These are phyloP conservation scores for Holothuria leucospilota DNA, from an alignment of 53 echinoderm and acorn worm species.

Conservation along the genomic window DNA sequence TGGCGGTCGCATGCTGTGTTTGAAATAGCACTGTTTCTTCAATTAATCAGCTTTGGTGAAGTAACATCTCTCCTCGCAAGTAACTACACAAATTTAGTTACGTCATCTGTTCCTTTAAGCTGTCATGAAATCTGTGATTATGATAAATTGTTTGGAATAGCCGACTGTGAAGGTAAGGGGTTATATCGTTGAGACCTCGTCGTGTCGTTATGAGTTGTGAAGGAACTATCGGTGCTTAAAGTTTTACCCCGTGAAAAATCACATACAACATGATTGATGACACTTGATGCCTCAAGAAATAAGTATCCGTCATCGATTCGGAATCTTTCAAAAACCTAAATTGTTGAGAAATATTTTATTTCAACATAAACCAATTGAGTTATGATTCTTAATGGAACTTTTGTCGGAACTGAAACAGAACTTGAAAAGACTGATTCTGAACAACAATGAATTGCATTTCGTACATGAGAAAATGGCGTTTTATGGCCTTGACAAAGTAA, in stretches of 20 bases:
- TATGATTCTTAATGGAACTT: not conserved
- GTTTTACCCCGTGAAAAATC: not conserved
- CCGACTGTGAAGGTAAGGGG: not conserved
- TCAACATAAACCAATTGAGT: not conserved
- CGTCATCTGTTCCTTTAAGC: too few relatives aligned
- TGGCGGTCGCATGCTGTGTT: too few relatives aligned
- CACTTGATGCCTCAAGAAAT: not conserved
- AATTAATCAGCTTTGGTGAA: too few relatives aligned
- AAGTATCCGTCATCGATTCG: not conserved
- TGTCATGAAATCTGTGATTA: not conserved
- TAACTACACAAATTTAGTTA: too few relatives aligned
- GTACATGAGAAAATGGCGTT: not conserved
- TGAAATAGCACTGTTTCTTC: too few relatives aligned
- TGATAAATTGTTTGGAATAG: not conserved
- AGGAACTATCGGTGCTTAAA: not conserved
- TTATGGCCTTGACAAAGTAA: not conserved
- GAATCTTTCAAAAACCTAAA: not conserved
- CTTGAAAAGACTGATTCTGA: not conserved
- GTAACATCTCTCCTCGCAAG: too few relatives aligned
- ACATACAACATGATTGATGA: not conserved
- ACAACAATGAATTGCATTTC: not conserved
- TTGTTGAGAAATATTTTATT: not conserved
- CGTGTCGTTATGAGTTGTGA: conserved; percentile 1
- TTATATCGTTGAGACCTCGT: not conserved
- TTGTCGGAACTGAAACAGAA: not conserved